Base-by-base conservation (phyloP, 2,797 vertebrate species). In the Falco naumanni region DNA sequence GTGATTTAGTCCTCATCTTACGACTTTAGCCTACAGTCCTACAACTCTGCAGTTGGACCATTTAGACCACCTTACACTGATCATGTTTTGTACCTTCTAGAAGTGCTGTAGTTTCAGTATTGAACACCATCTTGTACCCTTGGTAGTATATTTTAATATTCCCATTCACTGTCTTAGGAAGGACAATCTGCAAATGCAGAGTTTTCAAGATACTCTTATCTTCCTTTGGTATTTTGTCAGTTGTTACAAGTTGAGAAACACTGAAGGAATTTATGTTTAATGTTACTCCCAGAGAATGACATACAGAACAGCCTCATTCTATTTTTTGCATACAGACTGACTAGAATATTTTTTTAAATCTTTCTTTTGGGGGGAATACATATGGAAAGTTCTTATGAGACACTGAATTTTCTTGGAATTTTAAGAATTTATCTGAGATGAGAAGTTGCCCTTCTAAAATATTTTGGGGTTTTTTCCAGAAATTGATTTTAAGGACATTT, bases 31-130 rank as follows among this genome's bases (percentile, higher is more conserved):
- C 21, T 39, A 22, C 16, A 31, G 24, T 34, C 13, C 43, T 29
- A 57, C 74, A 84, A 69, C 5, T 4, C 11, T 1, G 0, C 2
- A 59, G 14, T 0, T n/a, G 33, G 15, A 15, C 7, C 4, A 0
- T 53, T 82, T 60, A 19, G 53, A 47, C 1, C 45, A 53, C 22
- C 14, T 71, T 17, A 39, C 15, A 10, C 3, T 26, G 33, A 61
- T 45, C 33, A 51, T 12, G 4, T 24, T 54, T 78, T 43, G 10
- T 50, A 33, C 34, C 41, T 76, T 84, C 57, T n/a, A 54, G 59
- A 92, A 18, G 18, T 25, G 4, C 81, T 84, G 47, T 37, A 87
- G 39, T 61, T 94, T 89, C 74, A 72, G 34, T 31, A 61, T 11
- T 57, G 47, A 84, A 33, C 25, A 84, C 2, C 0, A 1, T n/a